These are phyloP conservation scores for Dissostichus mawsoni DNA, from an alignment of 2,113 vertebrate genomes.

Conservation along the genomic window DNA sequence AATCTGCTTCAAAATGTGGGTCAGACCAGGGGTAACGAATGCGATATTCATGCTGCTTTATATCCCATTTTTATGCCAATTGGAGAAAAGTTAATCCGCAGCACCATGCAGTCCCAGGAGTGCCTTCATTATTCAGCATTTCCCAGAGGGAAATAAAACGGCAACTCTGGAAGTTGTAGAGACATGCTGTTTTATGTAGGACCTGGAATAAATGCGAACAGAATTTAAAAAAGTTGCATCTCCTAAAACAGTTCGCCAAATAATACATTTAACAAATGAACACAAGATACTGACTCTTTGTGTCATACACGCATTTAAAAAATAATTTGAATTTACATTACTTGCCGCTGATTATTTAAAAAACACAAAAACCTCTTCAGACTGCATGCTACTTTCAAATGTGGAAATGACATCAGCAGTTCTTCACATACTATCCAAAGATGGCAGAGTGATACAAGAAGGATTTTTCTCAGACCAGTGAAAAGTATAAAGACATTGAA, in stretches of 20 bases:
- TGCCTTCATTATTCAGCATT: constrained; percentile 27
- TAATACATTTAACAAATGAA: too few relatives aligned
- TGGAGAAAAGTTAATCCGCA: constrained; percentile 60
- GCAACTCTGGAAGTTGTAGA: constrained; percentile 17
- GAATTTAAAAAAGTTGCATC: neutral
- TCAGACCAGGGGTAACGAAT: constrained; percentile 58
- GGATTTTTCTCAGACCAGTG: too few relatives aligned
- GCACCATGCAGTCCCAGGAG: constrained; percentile 46
- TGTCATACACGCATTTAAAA: too few relatives aligned
- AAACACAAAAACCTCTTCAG: too few relatives aligned
- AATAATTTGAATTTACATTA: too few relatives aligned
- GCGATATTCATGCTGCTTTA: constrained; percentile 69
- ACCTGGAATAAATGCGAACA: constrained; percentile 14
- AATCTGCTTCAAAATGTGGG: constrained; percentile 64
- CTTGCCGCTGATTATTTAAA: too few relatives aligned
- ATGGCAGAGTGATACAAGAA: too few relatives aligned
- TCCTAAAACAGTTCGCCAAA: constrained; percentile 2
- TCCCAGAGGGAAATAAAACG: constrained; percentile 54
- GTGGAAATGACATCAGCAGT: too few relatives aligned
- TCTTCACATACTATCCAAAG: too few relatives aligned
- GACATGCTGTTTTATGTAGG: constrained; percentile 12
- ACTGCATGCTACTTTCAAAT: too few relatives aligned
- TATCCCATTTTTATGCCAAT: constrained; percentile 65
- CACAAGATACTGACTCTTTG: too few relatives aligned
- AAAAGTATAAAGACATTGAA: too few relatives aligned